These are phyloP conservation scores for Poecilia wingei DNA, from an alignment of 2,797 vertebrate species.

Conservation along the genomic window DNA sequence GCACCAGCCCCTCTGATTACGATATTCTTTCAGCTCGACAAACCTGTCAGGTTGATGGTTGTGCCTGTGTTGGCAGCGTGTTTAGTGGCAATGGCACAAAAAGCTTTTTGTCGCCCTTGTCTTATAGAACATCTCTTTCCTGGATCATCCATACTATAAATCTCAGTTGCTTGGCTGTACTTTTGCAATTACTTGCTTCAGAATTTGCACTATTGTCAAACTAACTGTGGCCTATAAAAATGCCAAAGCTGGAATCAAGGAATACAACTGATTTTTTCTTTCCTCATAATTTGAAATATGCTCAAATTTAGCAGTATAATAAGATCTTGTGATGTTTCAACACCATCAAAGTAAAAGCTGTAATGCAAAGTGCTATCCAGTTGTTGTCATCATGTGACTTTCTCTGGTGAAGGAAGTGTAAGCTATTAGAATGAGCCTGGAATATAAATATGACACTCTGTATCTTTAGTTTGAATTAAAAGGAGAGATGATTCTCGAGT, in stretches of 20 bases:
- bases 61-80: constrained; percentile 47
- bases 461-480: not conserved
- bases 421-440: not conserved
- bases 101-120: constrained; percentile 45
- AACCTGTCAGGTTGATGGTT: constrained; percentile 60
- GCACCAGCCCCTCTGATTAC: constrained; percentile 50
- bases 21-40: constrained; percentile 55
- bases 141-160: constrained; percentile 13
- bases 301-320: not conserved
- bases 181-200: constrained; percentile 43
- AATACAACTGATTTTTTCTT: not conserved
- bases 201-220: constrained; percentile 20
- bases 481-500: not conserved
- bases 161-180: not conserved
- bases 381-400: not conserved
- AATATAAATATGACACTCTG: not conserved
- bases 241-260: not conserved
- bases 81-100: constrained; percentile 50
- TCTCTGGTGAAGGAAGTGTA: not conserved
- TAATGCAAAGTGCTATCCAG: not conserved
- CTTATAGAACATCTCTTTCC: constrained; percentile 22
- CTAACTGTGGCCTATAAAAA: not conserved
- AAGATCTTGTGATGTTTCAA: not conserved
- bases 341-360: not conserved
- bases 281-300: not conserved